Evolutionary conservation across 2,797 vertebrate species (phyloP).

Genomic region (Novumbra hubbsi): DNA sequence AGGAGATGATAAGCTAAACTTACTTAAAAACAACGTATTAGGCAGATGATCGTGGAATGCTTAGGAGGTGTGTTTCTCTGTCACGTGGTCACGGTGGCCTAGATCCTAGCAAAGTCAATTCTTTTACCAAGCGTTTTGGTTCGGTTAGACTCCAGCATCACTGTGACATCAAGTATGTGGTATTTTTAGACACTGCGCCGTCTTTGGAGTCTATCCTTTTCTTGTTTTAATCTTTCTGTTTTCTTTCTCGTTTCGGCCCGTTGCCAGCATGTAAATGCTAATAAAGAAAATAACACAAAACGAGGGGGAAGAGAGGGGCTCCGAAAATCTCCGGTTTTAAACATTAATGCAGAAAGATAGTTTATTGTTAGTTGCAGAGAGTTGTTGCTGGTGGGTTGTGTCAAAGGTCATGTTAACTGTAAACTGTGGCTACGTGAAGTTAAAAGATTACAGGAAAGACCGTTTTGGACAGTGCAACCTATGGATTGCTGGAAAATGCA

Average conservation of each 20-base stretch:
- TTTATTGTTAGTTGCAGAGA: conserved; percentile 62
- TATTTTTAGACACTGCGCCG: conserved; percentile 59
- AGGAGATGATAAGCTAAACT: conserved; percentile 58
- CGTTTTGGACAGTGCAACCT: conserved; percentile 83
- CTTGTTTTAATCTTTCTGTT: conserved; percentile 49
- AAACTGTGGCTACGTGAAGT: conserved; percentile 51
- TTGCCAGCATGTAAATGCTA: conserved; percentile 48
- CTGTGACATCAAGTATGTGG: conserved; percentile 55
- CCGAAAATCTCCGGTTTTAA: conserved; percentile 41
- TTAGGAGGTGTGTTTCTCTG: conserved; percentile 60
- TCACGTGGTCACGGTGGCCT: conserved; percentile 66
- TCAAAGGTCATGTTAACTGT: conserved; percentile 64
- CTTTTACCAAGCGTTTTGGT: conserved; percentile 52
- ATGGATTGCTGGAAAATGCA: conserved; percentile 86
- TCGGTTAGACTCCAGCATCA: conserved; percentile 34
- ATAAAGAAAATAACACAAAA: conserved; percentile 32
- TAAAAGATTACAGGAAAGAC: conserved; percentile 39
- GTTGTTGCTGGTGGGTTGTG: conserved; percentile 58
- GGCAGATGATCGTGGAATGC: conserved; percentile 63
- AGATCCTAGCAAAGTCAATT: conserved; percentile 61
- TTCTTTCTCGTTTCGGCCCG: conserved; percentile 62
- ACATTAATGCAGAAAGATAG: conserved; percentile 44
- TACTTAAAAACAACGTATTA: conserved; percentile 41
- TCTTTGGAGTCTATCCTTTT: conserved; percentile 44
- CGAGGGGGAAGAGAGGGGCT: conserved; percentile 17